These are phyloP conservation scores for Drosophila guanche DNA, from an alignment of 1,140 invertebrate genomes.

Conservation along the genomic window DNA sequence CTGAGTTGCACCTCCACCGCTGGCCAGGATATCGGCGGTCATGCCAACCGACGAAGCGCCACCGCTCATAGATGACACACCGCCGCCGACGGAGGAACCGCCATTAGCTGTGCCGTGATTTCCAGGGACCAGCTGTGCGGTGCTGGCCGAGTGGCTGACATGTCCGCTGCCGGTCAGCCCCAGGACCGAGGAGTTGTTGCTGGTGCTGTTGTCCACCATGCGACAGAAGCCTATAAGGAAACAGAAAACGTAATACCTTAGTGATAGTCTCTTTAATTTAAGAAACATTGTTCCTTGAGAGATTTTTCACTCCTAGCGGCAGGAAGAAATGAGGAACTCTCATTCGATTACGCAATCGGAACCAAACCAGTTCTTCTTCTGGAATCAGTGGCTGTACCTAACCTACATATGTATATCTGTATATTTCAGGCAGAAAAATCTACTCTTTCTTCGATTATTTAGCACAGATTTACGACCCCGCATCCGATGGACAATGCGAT, in stretches of 20 bases:
- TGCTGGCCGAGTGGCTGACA: slow-evolving; percentile 61
- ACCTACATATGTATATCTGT: too few species aligned
- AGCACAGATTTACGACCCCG: slow-evolving; percentile 34
- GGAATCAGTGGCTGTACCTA: too few species aligned
- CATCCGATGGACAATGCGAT: slow-evolving; percentile 1
- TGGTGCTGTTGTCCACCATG: slow-evolving; percentile 88
- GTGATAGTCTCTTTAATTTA: background rate
- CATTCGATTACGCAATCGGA: background rate
- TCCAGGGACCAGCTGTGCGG: slow-evolving; percentile 44
- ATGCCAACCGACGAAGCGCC: slow-evolving; percentile 71
- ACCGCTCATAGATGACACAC: slow-evolving; percentile 77
- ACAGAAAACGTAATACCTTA: background rate
- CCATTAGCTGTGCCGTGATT: slow-evolving; percentile 52
- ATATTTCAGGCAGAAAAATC: too few species aligned
- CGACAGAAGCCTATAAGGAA: slow-evolving; percentile 90
- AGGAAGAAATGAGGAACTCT: too few species aligned
- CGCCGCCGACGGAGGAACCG: slow-evolving; percentile 45
- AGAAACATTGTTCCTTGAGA: too few species aligned
- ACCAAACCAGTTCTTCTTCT: background rate
- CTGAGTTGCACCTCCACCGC: slow-evolving; percentile 54
- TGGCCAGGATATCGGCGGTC: slow-evolving; percentile 73
- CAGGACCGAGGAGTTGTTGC: slow-evolving; percentile 82
- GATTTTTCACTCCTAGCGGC: too few species aligned
- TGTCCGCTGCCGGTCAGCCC: slow-evolving; percentile 72
- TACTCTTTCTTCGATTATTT: slow-evolving; percentile 35